Conservation (phyloP, 1,140 invertebrate species). For the Microplitis demolitor region DNA sequence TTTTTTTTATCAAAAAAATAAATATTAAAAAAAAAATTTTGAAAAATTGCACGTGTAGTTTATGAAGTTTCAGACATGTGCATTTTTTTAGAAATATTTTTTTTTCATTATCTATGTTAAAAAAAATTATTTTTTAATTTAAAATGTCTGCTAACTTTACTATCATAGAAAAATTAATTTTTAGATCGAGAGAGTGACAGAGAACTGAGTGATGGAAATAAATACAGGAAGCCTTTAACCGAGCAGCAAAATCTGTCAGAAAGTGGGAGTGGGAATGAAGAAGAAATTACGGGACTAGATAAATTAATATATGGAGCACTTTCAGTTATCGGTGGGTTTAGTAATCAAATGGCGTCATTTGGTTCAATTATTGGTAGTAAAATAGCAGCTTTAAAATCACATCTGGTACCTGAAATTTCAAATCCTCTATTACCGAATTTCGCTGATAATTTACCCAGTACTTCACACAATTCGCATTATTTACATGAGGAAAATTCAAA, state of each 20-base stretch:
- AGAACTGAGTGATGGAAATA: neutral
- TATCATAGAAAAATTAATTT: no score
- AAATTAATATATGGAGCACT: conserved; percentile 28
- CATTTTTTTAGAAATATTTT: no score
- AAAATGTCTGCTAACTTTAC: no score
- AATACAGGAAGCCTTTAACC: neutral
- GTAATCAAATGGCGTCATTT: conserved; percentile 22
- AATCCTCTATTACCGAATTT: neutral
- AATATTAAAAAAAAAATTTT: no score
- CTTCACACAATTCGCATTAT: no score
- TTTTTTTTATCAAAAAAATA: no score
- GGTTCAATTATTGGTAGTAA: conserved; percentile 29
- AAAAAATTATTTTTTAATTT: no score
- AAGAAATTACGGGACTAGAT: neutral
- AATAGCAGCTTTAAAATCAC: conserved; percentile 20
- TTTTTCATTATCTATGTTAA: no score
- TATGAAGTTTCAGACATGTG: no score
- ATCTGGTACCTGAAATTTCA: conserved; percentile 5
- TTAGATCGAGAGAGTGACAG: neutral
- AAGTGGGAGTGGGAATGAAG: neutral
- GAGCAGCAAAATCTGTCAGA: neutral
- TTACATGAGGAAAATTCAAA: neutral
- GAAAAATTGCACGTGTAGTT: no score
- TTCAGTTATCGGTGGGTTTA: conserved; percentile 21
- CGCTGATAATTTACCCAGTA: neutral